Evolutionary conservation across 1,140 invertebrate genomes (phyloP).

Genomic region (Conus betulinus): DNA sequence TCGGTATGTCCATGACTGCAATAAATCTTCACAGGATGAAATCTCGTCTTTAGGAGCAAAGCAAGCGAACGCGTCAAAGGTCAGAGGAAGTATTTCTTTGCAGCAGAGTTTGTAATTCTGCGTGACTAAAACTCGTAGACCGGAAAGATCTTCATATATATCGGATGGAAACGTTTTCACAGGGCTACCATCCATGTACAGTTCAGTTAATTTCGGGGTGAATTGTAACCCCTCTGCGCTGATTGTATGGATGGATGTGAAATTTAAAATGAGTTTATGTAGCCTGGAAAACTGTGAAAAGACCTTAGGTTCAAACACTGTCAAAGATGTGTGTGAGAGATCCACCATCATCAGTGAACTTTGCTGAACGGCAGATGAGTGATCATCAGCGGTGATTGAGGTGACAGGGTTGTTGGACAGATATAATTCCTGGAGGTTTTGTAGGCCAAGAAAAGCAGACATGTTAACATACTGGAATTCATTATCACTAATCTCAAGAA

Average conservation of each 20-base stretch:
- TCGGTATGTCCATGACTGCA: conserved; percentile 33
- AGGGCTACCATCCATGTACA: background rate
- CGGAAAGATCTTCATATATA: background rate
- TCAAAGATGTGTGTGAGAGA: background rate
- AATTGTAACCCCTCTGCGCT: background rate
- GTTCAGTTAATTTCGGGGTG: background rate
- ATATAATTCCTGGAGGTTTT: conserved; percentile 19
- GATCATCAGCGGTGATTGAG: background rate
- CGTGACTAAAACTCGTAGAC: background rate
- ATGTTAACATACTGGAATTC: background rate
- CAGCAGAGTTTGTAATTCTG: background rate
- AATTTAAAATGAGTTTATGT: background rate
- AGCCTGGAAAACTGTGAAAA: conserved; percentile 16
- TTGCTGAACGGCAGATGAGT: background rate
- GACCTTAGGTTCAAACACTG: background rate
- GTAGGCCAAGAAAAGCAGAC: conserved; percentile 1
- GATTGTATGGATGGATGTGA: background rate
- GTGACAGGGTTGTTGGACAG: conserved; percentile 16
- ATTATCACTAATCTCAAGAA: conserved; percentile 33
- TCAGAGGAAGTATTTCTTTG: background rate
- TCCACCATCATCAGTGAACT: background rate
- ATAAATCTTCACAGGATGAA: conserved; percentile 55
- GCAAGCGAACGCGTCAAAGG: conserved; percentile 33
- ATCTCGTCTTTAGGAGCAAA: conserved; percentile 44
- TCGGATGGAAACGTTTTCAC: background rate